Evolutionary conservation across 2,113 vertebrate genomes (phyloP).

Genomic region (Crotalus horridus): DNA sequence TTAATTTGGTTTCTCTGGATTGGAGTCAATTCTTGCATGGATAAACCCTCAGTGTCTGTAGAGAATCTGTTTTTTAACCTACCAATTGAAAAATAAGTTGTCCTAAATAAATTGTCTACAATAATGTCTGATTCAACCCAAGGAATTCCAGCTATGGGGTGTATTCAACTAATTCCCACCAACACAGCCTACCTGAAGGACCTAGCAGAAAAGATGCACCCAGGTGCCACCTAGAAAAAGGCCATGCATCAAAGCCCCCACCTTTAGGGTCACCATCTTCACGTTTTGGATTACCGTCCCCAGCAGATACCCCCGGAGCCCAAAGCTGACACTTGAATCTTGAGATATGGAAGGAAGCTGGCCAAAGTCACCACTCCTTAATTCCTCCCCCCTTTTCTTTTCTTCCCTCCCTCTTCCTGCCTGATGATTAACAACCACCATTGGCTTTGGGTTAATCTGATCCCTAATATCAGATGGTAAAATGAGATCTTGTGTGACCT

Average conservation of each 20-base stretch:
- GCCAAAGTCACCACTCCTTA: not conserved
- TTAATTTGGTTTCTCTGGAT: not conserved
- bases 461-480: conserved; percentile 15
- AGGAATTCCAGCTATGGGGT: not conserved
- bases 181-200: not conserved
- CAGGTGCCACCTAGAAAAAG: not conserved
- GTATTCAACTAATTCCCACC: not conserved
- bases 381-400: not conserved
- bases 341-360: not conserved
- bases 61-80: not conserved
- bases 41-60: not conserved
- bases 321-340: not conserved
- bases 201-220: not conserved
- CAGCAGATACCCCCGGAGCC: not conserved
- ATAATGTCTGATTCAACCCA: not conserved
- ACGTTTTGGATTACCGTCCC: not conserved
- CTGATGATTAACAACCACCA: not conserved
- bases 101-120: not conserved
- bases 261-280: not conserved
- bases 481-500: conserved; percentile 42
- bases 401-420: not conserved
- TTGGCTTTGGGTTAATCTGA: conserved; percentile 21
- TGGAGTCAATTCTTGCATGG: not conserved
- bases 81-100: not conserved
- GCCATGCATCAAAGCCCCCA: not conserved